Evolutionary conservation across 2,113 vertebrate genomes (phyloP).

Genomic region (Isichthys henryi): DNA sequence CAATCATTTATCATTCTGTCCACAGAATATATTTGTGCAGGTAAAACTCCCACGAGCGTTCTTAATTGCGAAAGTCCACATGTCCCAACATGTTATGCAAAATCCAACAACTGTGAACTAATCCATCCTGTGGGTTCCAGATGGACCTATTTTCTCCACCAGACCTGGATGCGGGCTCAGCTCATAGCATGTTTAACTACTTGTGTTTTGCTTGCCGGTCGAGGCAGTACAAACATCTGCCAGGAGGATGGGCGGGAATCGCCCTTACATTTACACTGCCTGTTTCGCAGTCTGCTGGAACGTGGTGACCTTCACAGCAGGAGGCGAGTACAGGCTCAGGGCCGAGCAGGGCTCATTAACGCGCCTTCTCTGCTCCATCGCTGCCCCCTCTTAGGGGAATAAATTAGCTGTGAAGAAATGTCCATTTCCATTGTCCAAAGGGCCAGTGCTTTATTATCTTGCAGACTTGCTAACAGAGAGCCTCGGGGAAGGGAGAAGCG

Average conservation of each 20-base stretch:
- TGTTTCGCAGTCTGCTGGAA: not conserved
- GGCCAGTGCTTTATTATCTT: conserved; percentile 14
- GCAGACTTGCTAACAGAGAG: conserved; percentile 11
- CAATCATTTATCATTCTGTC: not conserved
- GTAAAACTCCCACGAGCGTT: not conserved
- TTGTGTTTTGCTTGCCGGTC: not conserved
- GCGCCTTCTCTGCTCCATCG: not conserved
- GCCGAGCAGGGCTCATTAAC: conserved; percentile 18
- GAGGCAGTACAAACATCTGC: not conserved
- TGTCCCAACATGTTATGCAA: not conserved
- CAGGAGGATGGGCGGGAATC: not conserved
- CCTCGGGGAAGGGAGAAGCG: conserved; percentile 4
- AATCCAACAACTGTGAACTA: not conserved
- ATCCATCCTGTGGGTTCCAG: not conserved
- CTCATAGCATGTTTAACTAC: not conserved
- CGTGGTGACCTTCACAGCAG: not conserved
- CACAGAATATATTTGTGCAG: not conserved
- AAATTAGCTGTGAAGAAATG: conserved; percentile 22
- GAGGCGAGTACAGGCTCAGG: not conserved
- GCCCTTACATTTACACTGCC: not conserved
- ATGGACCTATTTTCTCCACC: not conserved
- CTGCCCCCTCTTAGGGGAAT: conserved; percentile 10
- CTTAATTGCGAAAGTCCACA: not conserved
- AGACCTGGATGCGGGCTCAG: not conserved
- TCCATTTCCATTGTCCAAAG: conserved; percentile 16